Evolutionary conservation across 2,888 invertebrate species (phyloP), one percentile per base, ranked within the genome.

Genomic region (Abscondita cerata): DNA sequence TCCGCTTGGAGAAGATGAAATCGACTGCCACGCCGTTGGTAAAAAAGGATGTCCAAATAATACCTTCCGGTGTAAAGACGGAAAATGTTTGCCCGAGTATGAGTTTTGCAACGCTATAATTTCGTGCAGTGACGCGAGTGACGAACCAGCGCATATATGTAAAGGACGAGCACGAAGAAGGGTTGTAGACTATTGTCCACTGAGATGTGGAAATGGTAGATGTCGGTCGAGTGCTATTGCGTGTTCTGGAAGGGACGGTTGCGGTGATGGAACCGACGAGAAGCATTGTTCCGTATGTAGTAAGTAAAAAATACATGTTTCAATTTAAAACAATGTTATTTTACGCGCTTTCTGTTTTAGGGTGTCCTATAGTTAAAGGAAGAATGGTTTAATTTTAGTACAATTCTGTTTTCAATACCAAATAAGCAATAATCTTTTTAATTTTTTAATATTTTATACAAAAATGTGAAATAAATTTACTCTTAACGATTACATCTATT

Each of bases 101-200:
- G 93, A 93, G 79, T 95, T 94, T 81, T 96, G 95, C 80, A 95
- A 96, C 81, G 93, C 95, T 3, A 91, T 94, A 56, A 86, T 92
- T 52, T 88, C 77, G 68, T 95, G 95, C 80, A 86, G 89, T 70
- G 95, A 95, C 79, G 93, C 89, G n/a, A 93, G 92, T 63, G 95
- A 95, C 76, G 95, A 95, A 78, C 91, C 92, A 0, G 86, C 89
- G n/a, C 89, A 89, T 74, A 83, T 90, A 13, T 93, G 93, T 77
- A 85, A 86, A 68, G 86, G 86, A 64, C 83, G 87, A 53, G 80
- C 83, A 1, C 75, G 82, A 36, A 77, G 83, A 44, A 68, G 83
- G 8, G 72, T 81, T 1, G 78, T 82, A 2, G 87, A 87, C 71
- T 86, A 86, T 74, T 95, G 95, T 75, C 95, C 95, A 36, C 87